These are phyloP conservation scores for Setophaga coronata DNA, from an alignment of 2,113 vertebrate genomes.

Conservation along the genomic window DNA sequence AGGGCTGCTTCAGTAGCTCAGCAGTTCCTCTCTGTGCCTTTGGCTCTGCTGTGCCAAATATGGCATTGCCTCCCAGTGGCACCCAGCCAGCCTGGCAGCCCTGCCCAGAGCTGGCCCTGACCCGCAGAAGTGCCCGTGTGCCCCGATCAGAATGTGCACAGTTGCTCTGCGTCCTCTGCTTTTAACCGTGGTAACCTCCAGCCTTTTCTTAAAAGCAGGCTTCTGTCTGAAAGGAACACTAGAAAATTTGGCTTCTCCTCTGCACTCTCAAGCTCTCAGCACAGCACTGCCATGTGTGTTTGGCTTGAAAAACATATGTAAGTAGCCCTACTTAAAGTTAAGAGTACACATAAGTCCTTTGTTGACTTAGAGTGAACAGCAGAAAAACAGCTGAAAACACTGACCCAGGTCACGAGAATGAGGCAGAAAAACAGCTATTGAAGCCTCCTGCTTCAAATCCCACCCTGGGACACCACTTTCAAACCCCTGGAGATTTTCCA, in stretches of 20 bases:
- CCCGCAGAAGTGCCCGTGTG: fast-evolving
- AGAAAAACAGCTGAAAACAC: constrained; percentile 42
- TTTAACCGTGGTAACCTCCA: neutral
- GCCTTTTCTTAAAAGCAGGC: neutral
- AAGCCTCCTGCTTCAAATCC: neutral
- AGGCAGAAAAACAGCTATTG: neutral
- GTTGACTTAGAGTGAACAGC: constrained; percentile 13
- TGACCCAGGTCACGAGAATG: neutral
- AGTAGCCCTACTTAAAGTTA: constrained; percentile 13
- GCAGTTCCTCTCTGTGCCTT: neutral
- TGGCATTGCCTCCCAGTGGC: neutral
- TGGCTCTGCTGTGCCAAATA: neutral
- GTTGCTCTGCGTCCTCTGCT: neutral
- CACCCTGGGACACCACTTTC: neutral
- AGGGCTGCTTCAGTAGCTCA: neutral
- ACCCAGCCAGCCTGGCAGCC: neutral
- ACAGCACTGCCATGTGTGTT: neutral
- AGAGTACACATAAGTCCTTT: constrained; percentile 32
- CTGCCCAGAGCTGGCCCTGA: neutral
- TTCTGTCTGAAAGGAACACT: neutral
- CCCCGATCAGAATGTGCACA: neutral
- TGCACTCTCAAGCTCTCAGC: neutral
- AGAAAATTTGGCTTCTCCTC: neutral
- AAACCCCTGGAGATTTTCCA: neutral
- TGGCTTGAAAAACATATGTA: neutral